Base-by-base conservation (phyloP, 1,140 invertebrate species). In the Contarinia nasturtii region DNA sequence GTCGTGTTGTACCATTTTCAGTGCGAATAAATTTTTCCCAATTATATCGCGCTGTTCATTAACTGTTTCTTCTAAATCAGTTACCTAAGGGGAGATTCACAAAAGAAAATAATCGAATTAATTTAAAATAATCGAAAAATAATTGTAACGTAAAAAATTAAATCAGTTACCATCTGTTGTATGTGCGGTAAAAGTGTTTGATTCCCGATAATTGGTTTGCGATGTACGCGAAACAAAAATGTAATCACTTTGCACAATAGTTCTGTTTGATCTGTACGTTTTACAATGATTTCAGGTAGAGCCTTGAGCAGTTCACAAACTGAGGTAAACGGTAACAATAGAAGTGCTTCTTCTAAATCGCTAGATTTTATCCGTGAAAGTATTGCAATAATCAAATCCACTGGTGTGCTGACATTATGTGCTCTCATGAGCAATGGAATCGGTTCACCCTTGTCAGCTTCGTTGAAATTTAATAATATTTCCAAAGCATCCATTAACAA, bases 291-390 rank as follows among this genome's bases (percentile, higher is more conserved):
- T 2, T 64, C 60, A 0, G 80, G 75, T 37, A 96, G 58, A 51
- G 79, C 67, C 49, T 78, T 64, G 1, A 97, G 67, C 44, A 97
- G 70, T 42, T 89, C 76, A 53, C 79, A 79, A 0, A 90, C 84
- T 46, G 77, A 73, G 20, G 77, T 72, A 57, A 92, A 90, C 17
- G 91, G 87, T 20, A 97, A 64, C 8, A 93, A 65, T 0, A 96
- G 58, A 2, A 97, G 65, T 0, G 86, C 74, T 66, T 94, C 87
- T 64, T 96, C 89, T 38, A 97, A 65, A 59, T 96, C 89, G 63
- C 89, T 82, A 2, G 79, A 66, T 48, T 82, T 77, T 54, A 94
- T 80, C 54, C 75, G 76, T 56, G 72, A 75, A 7, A 97, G 55
- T 7, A 79, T 80, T 62, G 84, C 80, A 15, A 90, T 57, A 17